Conservation (phyloP, 2,797 vertebrate species). For the Ceyx erithaca region DNA sequence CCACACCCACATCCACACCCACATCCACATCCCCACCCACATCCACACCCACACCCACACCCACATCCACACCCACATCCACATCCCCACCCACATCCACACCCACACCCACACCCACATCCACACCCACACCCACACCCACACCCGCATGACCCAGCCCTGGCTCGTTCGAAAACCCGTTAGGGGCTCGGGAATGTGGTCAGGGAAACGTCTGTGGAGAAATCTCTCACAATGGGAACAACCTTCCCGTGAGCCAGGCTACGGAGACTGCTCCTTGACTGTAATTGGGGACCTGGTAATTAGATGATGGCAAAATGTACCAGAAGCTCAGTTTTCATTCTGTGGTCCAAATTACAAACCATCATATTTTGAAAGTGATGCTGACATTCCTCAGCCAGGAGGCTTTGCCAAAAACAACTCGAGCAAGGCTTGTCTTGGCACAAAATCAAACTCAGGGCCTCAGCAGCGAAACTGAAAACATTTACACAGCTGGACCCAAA, state of each 20-base stretch:
- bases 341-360: conserved; percentile 91
- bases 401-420: conserved; percentile 95
- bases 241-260: conserved; percentile 77
- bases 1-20: too few relatives aligned
- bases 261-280: conserved; percentile 82
- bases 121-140: neutral
- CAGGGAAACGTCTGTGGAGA: neutral
- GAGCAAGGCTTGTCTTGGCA: conserved; percentile 92
- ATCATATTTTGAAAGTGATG: conserved; percentile 94
- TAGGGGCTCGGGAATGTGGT: neutral
- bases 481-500: conserved; percentile 98
- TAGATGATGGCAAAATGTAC: conserved; percentile 89
- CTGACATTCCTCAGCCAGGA: conserved; percentile 94
- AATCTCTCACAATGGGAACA: conserved; percentile 76
- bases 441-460: conserved; percentile 89
- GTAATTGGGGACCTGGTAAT: conserved; percentile 85
- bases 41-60: too few relatives aligned
- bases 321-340: conserved; percentile 89
- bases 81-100: too few relatives aligned
- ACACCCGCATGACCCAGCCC: accelerated
- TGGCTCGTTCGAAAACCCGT: neutral
- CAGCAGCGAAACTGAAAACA: conserved; percentile 97
- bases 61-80: too few relatives aligned
- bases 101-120: too few relatives aligned
- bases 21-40: too few relatives aligned